Evolutionary conservation across 2,797 vertebrate genomes (phyloP).

Genomic region (Labeo calbasu): DNA sequence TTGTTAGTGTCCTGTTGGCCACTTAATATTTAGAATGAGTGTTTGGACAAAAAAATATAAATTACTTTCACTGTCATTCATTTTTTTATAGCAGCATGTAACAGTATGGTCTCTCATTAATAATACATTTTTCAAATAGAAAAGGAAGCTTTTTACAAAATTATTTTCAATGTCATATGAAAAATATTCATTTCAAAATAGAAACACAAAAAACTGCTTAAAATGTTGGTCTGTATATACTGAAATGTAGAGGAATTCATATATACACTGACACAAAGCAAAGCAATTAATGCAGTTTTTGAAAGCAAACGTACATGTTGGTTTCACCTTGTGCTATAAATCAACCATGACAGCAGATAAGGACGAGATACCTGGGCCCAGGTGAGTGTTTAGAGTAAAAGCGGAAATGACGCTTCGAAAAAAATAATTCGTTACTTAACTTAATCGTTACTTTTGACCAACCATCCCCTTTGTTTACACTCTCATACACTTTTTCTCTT

Average conservation of each 20-base stretch:
- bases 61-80: background rate
- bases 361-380: background rate
- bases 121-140: background rate
- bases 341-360: constrained; percentile 19
- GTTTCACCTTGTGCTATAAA: constrained; percentile 18
- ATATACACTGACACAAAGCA: background rate
- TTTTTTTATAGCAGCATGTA: background rate
- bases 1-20: background rate
- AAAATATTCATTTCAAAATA: background rate
- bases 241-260: background rate
- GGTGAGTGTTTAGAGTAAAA: constrained; percentile 25
- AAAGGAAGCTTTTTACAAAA: background rate
- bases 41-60: background rate
- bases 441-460: constrained; percentile 6
- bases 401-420: constrained; percentile 20
- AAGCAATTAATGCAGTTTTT: background rate
- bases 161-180: background rate
- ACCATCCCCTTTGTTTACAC: background rate
- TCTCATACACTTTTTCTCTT: background rate
- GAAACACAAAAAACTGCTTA: background rate
- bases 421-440: background rate
- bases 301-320: background rate
- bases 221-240: background rate
- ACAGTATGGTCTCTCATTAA: background rate
- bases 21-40: background rate